Evolutionary conservation across 2,888 invertebrate genomes (phyloP).

Genomic region (Himalopsyche tibetana): DNA sequence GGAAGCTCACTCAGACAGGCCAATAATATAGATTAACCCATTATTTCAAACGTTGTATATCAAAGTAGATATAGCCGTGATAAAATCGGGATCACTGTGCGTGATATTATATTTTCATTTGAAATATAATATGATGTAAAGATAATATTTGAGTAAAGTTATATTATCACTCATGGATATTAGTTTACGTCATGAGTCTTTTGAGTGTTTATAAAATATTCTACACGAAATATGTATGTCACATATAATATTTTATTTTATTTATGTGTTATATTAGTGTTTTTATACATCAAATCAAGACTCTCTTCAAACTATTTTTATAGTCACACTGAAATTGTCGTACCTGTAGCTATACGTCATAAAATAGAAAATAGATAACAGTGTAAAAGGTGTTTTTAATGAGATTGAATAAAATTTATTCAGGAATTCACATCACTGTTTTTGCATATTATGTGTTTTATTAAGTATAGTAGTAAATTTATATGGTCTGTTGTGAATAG

Average conservation of each 20-base stretch:
- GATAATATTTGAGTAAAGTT: neutral
- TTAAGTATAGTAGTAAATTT: no score
- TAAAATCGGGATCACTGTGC: neutral
- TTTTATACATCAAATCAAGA: no score
- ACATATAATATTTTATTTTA: neutral
- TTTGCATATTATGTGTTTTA: no score
- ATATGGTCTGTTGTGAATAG: no score
- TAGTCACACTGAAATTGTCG: no score
- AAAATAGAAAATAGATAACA: no score
- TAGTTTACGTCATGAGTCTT: neutral
- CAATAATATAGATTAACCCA: slow-evolving; percentile 66
- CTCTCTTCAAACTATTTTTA: no score
- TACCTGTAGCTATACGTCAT: no score
- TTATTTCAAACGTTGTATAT: slow-evolving; percentile 64
- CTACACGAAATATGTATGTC: neutral
- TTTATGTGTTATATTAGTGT: no score
- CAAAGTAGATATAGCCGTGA: neutral
- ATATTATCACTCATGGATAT: neutral
- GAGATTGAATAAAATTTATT: no score
- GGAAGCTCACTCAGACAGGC: slow-evolving; percentile 65
- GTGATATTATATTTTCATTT: slow-evolving; percentile 36
- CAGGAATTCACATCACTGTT: no score
- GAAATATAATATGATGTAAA: neutral
- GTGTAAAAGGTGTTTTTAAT: no score
- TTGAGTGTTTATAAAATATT: neutral